phyloP scores from a whole-genome alignment of 2,888 invertebrate species.

The Drosophila algonquin region DNA sequence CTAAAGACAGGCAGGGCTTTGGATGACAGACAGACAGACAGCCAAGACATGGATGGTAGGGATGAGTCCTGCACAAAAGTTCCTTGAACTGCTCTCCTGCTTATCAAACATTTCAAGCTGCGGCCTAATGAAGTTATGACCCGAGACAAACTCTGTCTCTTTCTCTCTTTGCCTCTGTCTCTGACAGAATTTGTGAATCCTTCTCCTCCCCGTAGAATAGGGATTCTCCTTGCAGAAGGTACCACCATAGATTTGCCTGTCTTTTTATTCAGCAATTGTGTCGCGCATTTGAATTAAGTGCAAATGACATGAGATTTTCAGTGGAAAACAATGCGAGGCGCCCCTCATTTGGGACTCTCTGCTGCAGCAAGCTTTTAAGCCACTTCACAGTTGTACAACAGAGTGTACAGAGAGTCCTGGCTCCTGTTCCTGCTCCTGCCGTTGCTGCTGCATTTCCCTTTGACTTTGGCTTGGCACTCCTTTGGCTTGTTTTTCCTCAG shows the following conservation, averaged over 20 bases:
- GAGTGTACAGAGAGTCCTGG: constrained; percentile 4
- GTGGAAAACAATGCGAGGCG: constrained; percentile 46
- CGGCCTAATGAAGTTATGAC: constrained; percentile 46
- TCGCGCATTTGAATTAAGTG: constrained; percentile 84
- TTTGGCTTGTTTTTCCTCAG: constrained; percentile 66
- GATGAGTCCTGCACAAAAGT: constrained; percentile 11
- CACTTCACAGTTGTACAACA: constrained; percentile 56
- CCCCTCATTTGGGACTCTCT: constrained; percentile 39
- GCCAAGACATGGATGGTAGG: no score
- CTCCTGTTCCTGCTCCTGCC: not conserved
- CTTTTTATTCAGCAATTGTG: constrained; percentile 78
- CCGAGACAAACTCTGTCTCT: constrained; percentile 29
- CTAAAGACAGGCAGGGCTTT: not conserved
- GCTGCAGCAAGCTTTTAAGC: constrained; percentile 68
- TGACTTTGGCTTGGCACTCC: constrained; percentile 62
- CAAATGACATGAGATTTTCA: constrained; percentile 82
- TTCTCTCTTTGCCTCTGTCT: constrained; percentile 7
- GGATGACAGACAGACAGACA: no score
- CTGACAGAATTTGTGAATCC: no score
- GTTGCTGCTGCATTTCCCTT: constrained; percentile 23
- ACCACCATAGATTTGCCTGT: not conserved
- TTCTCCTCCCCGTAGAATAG: no score
- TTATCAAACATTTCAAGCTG: constrained; percentile 40
- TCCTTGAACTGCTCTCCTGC: constrained; percentile 30
- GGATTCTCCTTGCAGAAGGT: not conserved